phyloP scores from a whole-genome alignment of 2,113 vertebrate species.

The Channa maculata region DNA sequence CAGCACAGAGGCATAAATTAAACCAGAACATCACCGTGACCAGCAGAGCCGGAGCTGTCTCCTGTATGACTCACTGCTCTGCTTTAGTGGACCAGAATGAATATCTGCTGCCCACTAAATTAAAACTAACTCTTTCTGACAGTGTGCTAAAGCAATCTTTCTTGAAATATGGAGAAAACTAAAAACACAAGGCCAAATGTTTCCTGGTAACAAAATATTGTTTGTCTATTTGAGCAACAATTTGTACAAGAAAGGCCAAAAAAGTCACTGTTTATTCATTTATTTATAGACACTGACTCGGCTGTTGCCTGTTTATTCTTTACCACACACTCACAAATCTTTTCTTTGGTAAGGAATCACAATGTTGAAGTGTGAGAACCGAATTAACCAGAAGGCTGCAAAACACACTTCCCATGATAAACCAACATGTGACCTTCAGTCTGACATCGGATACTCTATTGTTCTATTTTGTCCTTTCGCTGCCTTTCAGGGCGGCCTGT shows the following conservation, averaged over 20 bases:
- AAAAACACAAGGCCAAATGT: conserved; percentile 5
- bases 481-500: conserved; percentile 20
- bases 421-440: conserved; percentile 7
- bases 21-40: conserved; percentile 26
- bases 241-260: neutral
- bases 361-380: neutral
- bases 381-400: neutral
- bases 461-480: neutral
- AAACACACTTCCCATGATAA: conserved; percentile 13
- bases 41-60: neutral
- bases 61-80: conserved; percentile 33
- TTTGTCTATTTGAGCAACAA: conserved; percentile 1
- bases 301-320: neutral
- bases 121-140: conserved; percentile 4
- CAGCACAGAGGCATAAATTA: conserved; percentile 7
- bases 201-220: conserved; percentile 16
- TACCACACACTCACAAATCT: neutral
- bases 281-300: neutral
- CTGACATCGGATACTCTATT: conserved; percentile 1
- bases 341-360: neutral
- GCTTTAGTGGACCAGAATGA: conserved; percentile 1
- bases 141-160: conserved; percentile 11
- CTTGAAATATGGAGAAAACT: neutral
- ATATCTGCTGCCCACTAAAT: conserved; percentile 2
- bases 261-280: conserved; percentile 7